These are phyloP conservation scores for Acanthosepion esculentum DNA, from an alignment of 2,888 invertebrate species.

Conservation along the genomic window DNA sequence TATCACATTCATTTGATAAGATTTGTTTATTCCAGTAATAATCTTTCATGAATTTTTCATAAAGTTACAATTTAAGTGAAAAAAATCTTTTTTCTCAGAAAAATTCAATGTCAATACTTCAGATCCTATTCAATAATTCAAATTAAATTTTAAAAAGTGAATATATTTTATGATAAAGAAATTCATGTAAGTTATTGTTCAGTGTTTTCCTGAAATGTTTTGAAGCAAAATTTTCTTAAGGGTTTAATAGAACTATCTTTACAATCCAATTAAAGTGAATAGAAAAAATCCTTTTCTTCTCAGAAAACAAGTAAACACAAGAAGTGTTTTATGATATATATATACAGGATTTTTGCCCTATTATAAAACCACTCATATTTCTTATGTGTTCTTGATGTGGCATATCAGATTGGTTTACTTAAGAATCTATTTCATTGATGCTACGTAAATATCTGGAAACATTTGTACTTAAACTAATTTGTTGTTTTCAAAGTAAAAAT, in stretches of 20 bases:
- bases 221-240: neutral
- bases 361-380: neutral
- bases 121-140: neutral
- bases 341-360: neutral
- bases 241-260: neutral
- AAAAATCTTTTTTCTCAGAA: neutral
- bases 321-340: neutral
- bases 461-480: constrained; percentile 2
- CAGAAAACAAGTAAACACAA: constrained; percentile 18
- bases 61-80: neutral
- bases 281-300: neutral
- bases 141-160: neutral
- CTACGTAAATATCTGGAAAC: neutral
- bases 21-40: neutral
- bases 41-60: neutral
- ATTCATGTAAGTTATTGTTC: neutral
- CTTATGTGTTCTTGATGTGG: neutral
- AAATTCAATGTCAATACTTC: neutral
- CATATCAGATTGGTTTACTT: neutral
- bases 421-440: neutral
- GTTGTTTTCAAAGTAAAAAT: neutral
- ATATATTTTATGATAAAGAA: neutral
- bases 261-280: constrained; percentile 8
- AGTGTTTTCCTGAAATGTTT: neutral
- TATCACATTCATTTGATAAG: neutral